phyloP scores from a whole-genome alignment of 2,113 vertebrate genomes.

The Axis porcinus region DNA sequence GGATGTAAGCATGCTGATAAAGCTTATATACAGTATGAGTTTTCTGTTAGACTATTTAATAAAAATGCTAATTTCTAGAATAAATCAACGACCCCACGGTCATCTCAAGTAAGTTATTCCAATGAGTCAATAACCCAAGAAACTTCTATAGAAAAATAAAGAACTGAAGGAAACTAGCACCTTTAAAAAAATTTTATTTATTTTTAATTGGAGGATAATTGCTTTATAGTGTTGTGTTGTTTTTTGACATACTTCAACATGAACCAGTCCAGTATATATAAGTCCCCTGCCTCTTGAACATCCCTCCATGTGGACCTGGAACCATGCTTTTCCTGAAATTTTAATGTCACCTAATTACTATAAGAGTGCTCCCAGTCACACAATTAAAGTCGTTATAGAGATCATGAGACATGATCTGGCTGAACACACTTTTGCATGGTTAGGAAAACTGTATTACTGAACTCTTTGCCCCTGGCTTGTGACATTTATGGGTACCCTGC shows the following conservation, averaged over 20 bases:
- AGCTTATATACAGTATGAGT: neutral
- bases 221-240: neutral
- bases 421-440: neutral
- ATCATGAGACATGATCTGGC: neutral
- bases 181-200: neutral
- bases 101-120: slow-evolving; percentile 6
- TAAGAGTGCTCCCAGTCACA: neutral
- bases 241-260: neutral
- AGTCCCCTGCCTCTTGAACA: neutral
- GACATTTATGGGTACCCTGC: slow-evolving; percentile 50
- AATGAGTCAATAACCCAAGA: neutral
- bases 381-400: neutral
- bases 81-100: neutral
- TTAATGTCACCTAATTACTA: neutral
- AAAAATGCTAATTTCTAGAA: slow-evolving; percentile 8
- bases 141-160: neutral
- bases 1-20: neutral
- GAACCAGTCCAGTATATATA: neutral
- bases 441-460: slow-evolving; percentile 40
- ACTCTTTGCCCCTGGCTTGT: neutral
- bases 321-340: neutral
- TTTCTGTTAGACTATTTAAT: neutral
- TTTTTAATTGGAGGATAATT: neutral
- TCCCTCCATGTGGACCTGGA: neutral
- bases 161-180: neutral